Base-by-base conservation (phyloP, 2,113 vertebrate genomes). In the Apteryx mantelli region DNA sequence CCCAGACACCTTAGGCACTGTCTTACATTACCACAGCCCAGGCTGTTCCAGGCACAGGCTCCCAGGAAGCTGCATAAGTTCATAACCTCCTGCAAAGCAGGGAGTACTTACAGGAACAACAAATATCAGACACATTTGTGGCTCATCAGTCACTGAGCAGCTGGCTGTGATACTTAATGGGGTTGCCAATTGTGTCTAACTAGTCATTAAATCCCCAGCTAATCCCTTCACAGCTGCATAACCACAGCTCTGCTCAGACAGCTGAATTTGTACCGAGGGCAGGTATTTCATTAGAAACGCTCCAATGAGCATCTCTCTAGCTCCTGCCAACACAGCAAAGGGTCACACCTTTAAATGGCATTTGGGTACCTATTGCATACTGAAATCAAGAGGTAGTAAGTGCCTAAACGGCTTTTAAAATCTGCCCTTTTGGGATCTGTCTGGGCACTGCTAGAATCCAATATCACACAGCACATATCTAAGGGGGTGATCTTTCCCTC, bases 101-200 rank as follows among this genome's bases (percentile, higher is more conserved):
- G 55, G 44, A 32, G 11, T 14, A 13, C 64, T 83, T 22, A 42
- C 12, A 85, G 77, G 32, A 81, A 46, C 20, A 63, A 68, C 42
- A 69, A 79, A 1, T 6, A 90, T 21, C 65, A 68, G 76, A 22
- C 36, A 56, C 75, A 18, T 46, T 52, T 73, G 69, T 53, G 82
- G 83, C 92, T 95, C 61, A 28, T 89, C 81, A 85, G 69, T 15
- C 61, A 42, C 65, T 1, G 4, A 86, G 80, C 52, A 87, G 93
- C 58, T 55, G 68, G 79, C 89, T 93, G 74, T 63, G 89, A 40
- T 25, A 85, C 11, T 80, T 94, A 82, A 95, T 55, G 82, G 24
- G 40, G 92, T 95, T 89, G 81, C 71, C 96, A 96, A 97, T 92
- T 94, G 94, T 85, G 81, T 42, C 74, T 95, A 96, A 96, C 78